Evolutionary conservation across 2,888 invertebrate genomes (phyloP), one percentile per base, ranked within the genome.

Genomic region (Andrena bicolor): DNA sequence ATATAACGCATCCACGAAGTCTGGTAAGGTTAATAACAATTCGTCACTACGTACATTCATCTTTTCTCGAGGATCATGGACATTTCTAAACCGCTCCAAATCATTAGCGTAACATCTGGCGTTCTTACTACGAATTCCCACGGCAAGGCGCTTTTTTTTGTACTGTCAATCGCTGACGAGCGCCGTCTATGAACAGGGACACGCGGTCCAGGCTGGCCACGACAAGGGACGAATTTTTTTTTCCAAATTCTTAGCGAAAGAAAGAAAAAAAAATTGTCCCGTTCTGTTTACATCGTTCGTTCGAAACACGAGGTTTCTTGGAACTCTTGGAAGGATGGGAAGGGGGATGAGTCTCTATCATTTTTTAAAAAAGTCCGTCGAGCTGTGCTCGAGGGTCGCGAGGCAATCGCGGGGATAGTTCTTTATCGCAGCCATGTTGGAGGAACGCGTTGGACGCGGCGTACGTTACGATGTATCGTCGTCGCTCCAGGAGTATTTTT

Each of bases 381-480:
- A 3, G 5, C 1, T 4, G 6, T 23, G 32, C 26, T 32, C 3
- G 5, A 5, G 1, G 3, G 6, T 35, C 10, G 2, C 23, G 23
- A 30, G 10, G 16, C 6, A 35, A 23, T 28, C 10, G 68, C 10
- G 13, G 5, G 49, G 23, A 78, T 74, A 80, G 74, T 76, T n/a
- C 49, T 85, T 85, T 84, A 81, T 69, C 66, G 82, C 81, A 80
- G 88, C 89, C 90, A 90, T 90, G 83, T 90, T 89, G 87, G 76
- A 87, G 73, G 60, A 85, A 87, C 84, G 86, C 83, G 82, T 74
- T 82, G 79, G 89, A 88, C 87, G 87, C 90, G 86, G 88, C 86
- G 89, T 90, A 85, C 83, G 85, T 89, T 90, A 76, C 65, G 81
- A 88, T 83, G 83, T 76, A 75, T 41, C 64, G 76, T 82, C 76